phyloP scores from a whole-genome alignment of 2,113 vertebrate species.

The Cisticola juncidis region DNA sequence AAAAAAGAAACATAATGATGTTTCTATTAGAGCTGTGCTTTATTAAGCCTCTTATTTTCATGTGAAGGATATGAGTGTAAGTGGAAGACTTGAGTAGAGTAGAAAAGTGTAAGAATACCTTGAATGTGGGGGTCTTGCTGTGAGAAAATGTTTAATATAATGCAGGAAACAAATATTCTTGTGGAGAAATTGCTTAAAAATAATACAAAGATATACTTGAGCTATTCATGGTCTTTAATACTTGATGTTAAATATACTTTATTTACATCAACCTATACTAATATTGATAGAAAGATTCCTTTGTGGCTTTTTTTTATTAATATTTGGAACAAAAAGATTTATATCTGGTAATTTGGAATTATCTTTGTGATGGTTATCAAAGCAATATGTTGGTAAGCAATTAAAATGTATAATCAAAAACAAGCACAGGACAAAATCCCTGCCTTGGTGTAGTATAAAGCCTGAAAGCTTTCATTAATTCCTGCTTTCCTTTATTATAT shows the following conservation, averaged over 20 bases:
- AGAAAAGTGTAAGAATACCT: not conserved
- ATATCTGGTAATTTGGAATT: conserved; percentile 39
- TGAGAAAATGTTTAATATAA: not conserved
- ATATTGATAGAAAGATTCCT: not conserved
- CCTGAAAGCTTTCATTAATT: conserved; percentile 27
- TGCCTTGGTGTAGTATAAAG: not conserved
- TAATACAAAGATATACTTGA: not conserved
- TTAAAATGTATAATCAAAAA: conserved; percentile 45
- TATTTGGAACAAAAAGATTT: not conserved
- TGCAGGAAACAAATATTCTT: not conserved
- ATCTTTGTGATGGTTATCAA: conserved; percentile 41
- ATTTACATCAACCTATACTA: conserved; percentile 9
- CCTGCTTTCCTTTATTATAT: not conserved
- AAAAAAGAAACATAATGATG: not conserved
- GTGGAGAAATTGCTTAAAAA: not conserved
- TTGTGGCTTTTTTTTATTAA: not conserved
- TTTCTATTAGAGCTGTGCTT: not conserved
- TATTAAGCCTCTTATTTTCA: not conserved
- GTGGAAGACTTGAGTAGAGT: not conserved
- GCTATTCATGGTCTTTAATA: not conserved
- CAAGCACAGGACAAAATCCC: not conserved
- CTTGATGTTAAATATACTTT: too few relatives aligned
- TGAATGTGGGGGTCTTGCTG: not conserved
- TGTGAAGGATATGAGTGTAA: not conserved
- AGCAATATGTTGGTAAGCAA: conserved; percentile 34